Evolutionary conservation across 1,140 invertebrate genomes (phyloP), one percentile per base, ranked within the genome.

Genomic region (Platyscapa corneri): DNA sequence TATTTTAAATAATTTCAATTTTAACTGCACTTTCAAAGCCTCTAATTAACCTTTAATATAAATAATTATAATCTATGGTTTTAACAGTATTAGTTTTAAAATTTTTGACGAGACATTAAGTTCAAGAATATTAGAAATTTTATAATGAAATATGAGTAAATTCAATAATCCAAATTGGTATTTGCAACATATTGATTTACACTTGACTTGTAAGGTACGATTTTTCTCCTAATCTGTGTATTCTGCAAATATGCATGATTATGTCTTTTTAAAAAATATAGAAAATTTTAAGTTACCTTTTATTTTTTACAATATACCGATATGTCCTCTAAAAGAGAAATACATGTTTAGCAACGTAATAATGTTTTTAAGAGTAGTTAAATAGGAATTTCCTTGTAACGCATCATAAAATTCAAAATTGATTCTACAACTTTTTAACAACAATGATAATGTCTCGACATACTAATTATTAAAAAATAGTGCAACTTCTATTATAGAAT

Each of bases 351-450:
- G 39, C 39, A 42, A 74, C 42, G 70, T 37, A 42, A 74, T 74
- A 74, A 74, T 42, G n/a, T 42, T 74, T 74, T 42, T 42, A 74
- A 74, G 70, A 42, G 37, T 74, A 42, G 7, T 74, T 74, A 74
- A 74, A 74, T 14, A 74, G 39, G 27, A 42, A 42, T 74, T 6
- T 42, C 1, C 37, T 42, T 27, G 37, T 74, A 74, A 74, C 37
- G 27, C 70, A 16, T 74, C 39, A 20, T 74, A 42, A 74, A 74
- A 42, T n/a, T 0, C 6, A 70, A 70, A 37, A 70, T 70, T 70
- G 32, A 70, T 7, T 30, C 32, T 39, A 37, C 16, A 39, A 14
- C 56, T 27, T 70, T 70, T 37, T 70, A 70, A 70, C 34, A 20
- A 16, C 30, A 37, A 20, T 20, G 34, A 70, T 70, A 70, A 70